These are phyloP conservation scores for Ataeniobius toweri DNA, from an alignment of 2,797 vertebrate genomes.

Conservation along the genomic window DNA sequence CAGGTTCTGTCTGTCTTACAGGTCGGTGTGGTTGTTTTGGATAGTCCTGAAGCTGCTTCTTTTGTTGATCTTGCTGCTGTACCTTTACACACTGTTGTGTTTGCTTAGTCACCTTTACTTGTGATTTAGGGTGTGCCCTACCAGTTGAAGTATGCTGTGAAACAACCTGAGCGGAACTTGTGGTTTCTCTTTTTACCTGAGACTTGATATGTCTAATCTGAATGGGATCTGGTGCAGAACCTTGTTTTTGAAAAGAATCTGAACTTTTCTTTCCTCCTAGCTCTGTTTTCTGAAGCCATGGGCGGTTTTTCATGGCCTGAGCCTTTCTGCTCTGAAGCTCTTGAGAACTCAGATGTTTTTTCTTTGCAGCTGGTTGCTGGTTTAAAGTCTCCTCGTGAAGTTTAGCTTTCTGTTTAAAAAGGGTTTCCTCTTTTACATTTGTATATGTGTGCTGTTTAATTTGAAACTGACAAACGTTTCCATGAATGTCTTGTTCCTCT, in stretches of 20 bases:
- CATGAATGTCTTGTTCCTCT: conserved; percentile 6
- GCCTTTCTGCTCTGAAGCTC: conserved; percentile 72
- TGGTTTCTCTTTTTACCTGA: conserved; percentile 23
- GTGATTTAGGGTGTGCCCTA: conserved; percentile 16
- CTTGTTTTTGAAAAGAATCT: conserved; percentile 11
- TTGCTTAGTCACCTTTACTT: conserved; percentile 6
- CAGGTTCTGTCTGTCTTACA: conserved; percentile 25
- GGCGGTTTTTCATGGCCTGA: conserved; percentile 71
- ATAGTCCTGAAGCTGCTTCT: neutral
- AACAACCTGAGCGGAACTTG: conserved; percentile 22
- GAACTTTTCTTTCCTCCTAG: conserved; percentile 30
- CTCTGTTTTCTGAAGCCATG: conserved; percentile 77
- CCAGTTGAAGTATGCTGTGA: conserved; percentile 16
- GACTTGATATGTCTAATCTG: conserved; percentile 26
- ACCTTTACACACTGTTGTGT: neutral
- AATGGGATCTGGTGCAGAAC: conserved; percentile 23
- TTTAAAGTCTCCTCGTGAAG: conserved; percentile 18
- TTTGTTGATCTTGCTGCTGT: conserved; percentile 11
- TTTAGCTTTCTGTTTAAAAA: conserved; percentile 33
- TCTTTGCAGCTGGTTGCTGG: conserved; percentile 50
- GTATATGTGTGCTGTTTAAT: conserved; percentile 22
- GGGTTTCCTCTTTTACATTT: conserved; percentile 30
- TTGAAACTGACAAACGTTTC: conserved; percentile 18
- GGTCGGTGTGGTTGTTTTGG: conserved; percentile 20
- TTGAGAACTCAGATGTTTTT: conserved; percentile 35